These are phyloP conservation scores for Phrixothrix hirtus DNA, from an alignment of 2,888 invertebrate species.

Conservation along the genomic window DNA sequence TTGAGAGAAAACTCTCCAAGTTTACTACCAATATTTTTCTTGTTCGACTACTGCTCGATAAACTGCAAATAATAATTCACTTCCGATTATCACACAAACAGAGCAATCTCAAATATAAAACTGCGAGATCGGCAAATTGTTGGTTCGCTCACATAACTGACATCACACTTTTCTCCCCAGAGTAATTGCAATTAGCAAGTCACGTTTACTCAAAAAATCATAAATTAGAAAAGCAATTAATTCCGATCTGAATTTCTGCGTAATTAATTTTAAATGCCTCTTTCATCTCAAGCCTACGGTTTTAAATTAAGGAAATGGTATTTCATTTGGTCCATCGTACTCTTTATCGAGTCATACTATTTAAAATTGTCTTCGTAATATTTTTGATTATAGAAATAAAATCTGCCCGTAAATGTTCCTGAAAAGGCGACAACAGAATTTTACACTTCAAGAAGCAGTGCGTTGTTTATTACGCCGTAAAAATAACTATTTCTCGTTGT, in stretches of 20 bases:
- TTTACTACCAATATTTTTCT: too few species aligned
- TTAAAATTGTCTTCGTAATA: conserved; percentile 12
- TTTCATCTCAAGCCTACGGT: conserved; percentile 23
- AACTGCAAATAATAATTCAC: too few species aligned
- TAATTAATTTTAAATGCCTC: conserved; percentile 31
- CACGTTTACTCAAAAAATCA: conserved; percentile 28
- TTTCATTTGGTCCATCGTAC: conserved; percentile 14
- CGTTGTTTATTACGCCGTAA: conserved; percentile 17
- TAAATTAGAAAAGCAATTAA: conserved; percentile 35
- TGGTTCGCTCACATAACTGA: too few species aligned
- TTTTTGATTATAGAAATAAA: conserved; percentile 21
- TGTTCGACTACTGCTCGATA: too few species aligned
- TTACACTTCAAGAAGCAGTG: conserved; percentile 12
- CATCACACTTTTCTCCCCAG: conserved; percentile 2
- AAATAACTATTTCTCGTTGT: conserved; percentile 10
- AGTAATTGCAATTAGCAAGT: conserved; percentile 28
- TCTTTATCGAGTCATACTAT: conserved; percentile 1
- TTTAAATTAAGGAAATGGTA: conserved; percentile 17
- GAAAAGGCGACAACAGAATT: conserved; percentile 14
- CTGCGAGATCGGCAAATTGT: too few species aligned
- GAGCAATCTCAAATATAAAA: too few species aligned
- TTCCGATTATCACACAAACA: too few species aligned
- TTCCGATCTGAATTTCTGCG: conserved; percentile 29
- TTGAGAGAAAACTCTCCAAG: too few species aligned
- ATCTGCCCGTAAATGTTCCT: conserved; percentile 14